phyloP scores from a whole-genome alignment of 2,888 invertebrate genomes.

The Polymixis lichenea region DNA sequence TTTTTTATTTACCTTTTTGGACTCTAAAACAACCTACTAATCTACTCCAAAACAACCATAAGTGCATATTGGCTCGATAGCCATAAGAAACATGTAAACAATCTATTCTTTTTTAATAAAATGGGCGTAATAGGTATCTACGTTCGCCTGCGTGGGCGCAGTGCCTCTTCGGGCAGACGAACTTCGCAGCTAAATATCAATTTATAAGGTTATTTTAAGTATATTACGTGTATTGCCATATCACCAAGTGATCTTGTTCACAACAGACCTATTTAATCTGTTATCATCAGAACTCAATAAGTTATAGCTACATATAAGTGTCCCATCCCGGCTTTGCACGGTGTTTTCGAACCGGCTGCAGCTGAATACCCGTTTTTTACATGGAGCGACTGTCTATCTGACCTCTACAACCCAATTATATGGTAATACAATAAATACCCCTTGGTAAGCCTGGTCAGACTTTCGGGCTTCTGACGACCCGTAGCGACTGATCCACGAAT shows the following conservation, averaged over 20 bases:
- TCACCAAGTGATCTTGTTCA: conserved; percentile 26
- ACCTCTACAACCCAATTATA: no score
- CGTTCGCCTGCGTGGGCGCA: conserved; percentile 38
- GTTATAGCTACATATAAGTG: not conserved
- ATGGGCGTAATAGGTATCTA: conserved; percentile 13
- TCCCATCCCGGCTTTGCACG: not conserved
- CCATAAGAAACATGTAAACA: conserved; percentile 5
- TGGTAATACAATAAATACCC: no score
- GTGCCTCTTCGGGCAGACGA: conserved; percentile 25
- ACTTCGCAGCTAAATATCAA: conserved; percentile 31
- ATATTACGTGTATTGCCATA: conserved; percentile 2
- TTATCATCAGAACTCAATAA: not conserved
- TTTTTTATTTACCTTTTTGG: no score
- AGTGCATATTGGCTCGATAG: not conserved
- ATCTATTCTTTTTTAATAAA: conserved; percentile 7
- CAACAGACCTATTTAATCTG: not conserved
- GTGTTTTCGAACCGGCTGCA: no score
- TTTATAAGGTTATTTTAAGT: conserved; percentile 31
- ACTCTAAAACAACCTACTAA: no score
- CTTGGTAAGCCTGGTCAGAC: no score
- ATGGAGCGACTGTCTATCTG: no score
- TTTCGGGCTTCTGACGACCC: no score
- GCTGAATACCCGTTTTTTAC: no score
- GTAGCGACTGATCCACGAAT: no score
- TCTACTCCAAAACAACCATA: not conserved